Evolutionary conservation across 2,888 invertebrate genomes (phyloP).

Genomic region (Synanthedon tipuliformis): DNA sequence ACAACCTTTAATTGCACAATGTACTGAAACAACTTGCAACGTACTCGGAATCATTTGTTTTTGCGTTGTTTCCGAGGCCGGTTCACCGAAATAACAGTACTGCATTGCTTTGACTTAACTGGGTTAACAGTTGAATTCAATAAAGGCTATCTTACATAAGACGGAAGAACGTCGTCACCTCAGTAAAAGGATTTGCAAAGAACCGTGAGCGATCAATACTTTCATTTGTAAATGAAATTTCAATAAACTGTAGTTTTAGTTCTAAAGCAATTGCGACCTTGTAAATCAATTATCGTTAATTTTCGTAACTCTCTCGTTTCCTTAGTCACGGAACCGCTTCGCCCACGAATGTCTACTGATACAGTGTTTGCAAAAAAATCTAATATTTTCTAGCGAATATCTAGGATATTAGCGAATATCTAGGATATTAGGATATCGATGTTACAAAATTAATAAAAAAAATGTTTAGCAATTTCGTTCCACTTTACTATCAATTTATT

Average conservation of each 20-base stretch:
- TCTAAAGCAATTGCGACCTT: slow-evolving; percentile 19
- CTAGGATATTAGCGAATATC: too few relatives aligned
- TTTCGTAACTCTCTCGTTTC: slow-evolving; percentile 13
- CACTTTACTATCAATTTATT: too few relatives aligned
- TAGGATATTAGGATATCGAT: too few relatives aligned
- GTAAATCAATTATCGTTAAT: slow-evolving; percentile 22
- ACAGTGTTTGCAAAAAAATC: too few relatives aligned
- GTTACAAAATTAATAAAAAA: too few relatives aligned
- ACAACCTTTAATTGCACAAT: too few relatives aligned
- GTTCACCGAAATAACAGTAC: slow-evolving; percentile 17
- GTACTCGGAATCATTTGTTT: background rate
- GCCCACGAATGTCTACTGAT: slow-evolving; percentile 14
- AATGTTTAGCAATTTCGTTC: too few relatives aligned
- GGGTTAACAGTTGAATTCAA: slow-evolving; percentile 10
- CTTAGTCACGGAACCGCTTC: slow-evolving; percentile 11
- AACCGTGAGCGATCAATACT: too few relatives aligned
- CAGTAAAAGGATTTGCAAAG: too few relatives aligned
- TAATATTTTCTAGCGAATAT: too few relatives aligned
- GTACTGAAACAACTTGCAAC: too few relatives aligned
- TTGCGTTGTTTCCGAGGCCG: background rate
- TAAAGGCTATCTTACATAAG: slow-evolving; percentile 13
- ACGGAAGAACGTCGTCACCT: background rate
- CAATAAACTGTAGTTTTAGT: background rate
- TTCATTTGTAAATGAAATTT: background rate
- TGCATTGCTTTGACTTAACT: slow-evolving; percentile 14